Conservation (phyloP, 2,797 vertebrate species). For the Myotis vivesi region DNA sequence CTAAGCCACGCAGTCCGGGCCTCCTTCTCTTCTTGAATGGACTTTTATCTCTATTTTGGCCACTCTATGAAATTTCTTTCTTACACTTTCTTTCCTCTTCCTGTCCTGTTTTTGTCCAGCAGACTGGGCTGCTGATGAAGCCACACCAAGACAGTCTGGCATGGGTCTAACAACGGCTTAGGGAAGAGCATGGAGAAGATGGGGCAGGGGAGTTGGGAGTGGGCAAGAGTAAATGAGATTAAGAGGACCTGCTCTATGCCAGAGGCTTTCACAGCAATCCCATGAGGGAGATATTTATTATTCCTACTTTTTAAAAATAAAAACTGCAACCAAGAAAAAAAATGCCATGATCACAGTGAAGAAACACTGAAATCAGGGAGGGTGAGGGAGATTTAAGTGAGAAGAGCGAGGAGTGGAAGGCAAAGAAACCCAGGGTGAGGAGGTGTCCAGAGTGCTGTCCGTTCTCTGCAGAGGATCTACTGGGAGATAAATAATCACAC, state of each 20-base stretch:
- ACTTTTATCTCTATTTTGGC: neutral
- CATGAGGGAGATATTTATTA: neutral
- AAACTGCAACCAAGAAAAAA: neutral
- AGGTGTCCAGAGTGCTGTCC: fast-evolving
- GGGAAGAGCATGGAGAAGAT: neutral
- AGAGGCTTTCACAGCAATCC: neutral
- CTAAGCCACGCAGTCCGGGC: no score
- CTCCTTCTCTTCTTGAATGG: neutral
- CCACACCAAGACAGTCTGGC: neutral
- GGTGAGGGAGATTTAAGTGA: neutral
- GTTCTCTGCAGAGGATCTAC: neutral
- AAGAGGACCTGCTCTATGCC: neutral
- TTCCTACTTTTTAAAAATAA: neutral
- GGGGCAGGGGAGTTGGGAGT: no score
- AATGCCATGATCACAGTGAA: neutral
- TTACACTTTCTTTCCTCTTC: neutral
- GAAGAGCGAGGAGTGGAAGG: neutral
- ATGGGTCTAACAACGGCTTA: neutral
- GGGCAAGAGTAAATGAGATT: neutral
- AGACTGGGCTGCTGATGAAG: neutral
- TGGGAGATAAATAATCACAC: neutral
- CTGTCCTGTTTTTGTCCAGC: neutral
- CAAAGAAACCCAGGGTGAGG: neutral
- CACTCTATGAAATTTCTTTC: neutral
- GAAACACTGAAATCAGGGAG: neutral